A percentile compares a stretch with the other conserved stretches of the same genome.
These are phyloP conservation scores for Burhinus oedicnemus DNA, from an alignment of 2,113 vertebrate species.

Conservation along the genomic window DNA sequence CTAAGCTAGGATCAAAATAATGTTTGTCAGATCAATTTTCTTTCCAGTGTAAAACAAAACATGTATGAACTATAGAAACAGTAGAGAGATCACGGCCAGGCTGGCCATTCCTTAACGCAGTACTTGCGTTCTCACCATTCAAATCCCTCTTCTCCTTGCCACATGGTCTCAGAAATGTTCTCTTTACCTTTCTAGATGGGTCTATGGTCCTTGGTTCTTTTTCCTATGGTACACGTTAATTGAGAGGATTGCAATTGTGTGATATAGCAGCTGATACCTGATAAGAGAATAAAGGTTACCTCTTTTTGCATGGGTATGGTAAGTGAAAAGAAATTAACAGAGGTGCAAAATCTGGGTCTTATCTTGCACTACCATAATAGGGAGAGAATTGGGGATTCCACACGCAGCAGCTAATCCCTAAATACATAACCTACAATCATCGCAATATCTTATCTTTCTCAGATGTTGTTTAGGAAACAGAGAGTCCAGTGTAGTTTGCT, in stretches of 20 bases:
- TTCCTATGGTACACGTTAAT: not conserved
- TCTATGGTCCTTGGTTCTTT: not conserved
- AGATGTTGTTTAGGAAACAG: not conserved
- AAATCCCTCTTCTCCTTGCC: not conserved
- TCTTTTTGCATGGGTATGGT: not conserved
- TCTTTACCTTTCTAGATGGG: not conserved
- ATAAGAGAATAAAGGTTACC: slow-evolving; percentile 57
- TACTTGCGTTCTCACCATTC: not conserved
- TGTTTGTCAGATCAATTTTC: not conserved
- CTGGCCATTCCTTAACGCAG: not conserved
- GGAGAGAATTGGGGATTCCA: not conserved
- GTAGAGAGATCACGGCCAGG: not conserved
- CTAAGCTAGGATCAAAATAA: not conserved
- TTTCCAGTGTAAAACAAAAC: not conserved
- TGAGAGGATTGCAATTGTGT: not conserved
- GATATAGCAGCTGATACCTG: not conserved
- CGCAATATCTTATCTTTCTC: not conserved
- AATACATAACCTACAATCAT: not conserved
- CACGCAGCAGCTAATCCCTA: not conserved
- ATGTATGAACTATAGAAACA: fast-evolving
- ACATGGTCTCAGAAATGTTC: not conserved
- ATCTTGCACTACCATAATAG: slow-evolving; percentile 3
- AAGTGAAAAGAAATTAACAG: slow-evolving; percentile 26
- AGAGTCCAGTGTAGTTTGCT: not conserved
- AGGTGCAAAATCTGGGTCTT: not conserved